Conservation (phyloP, 1,140 invertebrate genomes). For the Archivesica marissinica region DNA sequence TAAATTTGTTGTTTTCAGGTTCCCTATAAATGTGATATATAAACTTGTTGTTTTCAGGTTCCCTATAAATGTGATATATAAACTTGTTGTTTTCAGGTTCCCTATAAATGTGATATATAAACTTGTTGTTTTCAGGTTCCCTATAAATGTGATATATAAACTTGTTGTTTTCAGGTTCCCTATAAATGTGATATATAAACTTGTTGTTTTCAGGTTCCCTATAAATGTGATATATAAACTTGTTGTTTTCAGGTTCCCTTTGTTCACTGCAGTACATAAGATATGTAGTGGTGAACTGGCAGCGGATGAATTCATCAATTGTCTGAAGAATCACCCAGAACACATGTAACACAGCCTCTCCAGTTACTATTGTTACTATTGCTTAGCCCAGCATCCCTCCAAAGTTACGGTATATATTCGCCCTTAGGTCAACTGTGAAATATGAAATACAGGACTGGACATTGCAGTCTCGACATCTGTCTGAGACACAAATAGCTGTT, state of each 20-base stretch:
- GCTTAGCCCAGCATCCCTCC: too few species aligned
- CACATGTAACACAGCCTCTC: constrained; percentile 86
- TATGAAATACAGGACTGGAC: too few species aligned
- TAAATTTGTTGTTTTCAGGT: too few species aligned
- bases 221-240: neutral
- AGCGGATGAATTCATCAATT: constrained; percentile 93
- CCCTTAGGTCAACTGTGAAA: too few species aligned
- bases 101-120: constrained; percentile 86
- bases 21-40: too few species aligned
- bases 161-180: neutral
- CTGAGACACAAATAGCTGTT: too few species aligned
- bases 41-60: too few species aligned
- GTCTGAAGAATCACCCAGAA: constrained; percentile 96
- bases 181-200: neutral
- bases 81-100: constrained; percentile 88
- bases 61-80: neutral
- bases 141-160: neutral
- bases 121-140: neutral
- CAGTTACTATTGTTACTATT: too few species aligned
- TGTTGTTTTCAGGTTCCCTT: constrained; percentile 90
- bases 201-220: neutral
- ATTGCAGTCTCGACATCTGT: too few species aligned
- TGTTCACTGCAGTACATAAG: constrained; percentile 97
- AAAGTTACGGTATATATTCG: too few species aligned
- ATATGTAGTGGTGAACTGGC: constrained; percentile 93